A percentile compares a stretch with the other conserved stretches of the same genome.
These are phyloP conservation scores for Crotalus adamanteus DNA, from an alignment of 2,797 vertebrate genomes.

Conservation along the genomic window DNA sequence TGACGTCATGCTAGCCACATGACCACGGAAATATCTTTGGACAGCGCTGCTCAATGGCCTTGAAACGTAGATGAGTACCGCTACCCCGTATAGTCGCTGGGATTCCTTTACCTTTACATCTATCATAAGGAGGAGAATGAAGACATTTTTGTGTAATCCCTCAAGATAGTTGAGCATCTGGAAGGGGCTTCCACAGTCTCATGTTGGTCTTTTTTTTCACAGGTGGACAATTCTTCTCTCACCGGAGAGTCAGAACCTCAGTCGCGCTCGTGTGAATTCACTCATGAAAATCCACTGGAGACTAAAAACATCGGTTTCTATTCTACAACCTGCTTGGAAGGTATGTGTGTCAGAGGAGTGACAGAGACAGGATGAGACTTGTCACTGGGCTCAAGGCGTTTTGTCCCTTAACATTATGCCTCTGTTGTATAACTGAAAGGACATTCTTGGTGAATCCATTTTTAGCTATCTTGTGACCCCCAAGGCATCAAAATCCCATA, in stretches of 20 bases:
- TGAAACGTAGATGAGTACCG: too few relatives aligned
- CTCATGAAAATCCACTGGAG: constrained; percentile 76
- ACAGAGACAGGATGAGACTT: not conserved
- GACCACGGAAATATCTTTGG: too few relatives aligned
- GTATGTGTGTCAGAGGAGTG: constrained; percentile 40
- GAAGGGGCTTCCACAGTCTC: not conserved
- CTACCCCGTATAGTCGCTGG: too few relatives aligned
- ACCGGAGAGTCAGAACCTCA: constrained; percentile 80
- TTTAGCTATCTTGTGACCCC: not conserved
- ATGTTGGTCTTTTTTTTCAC: constrained; percentile 37
- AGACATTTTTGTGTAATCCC: not conserved
- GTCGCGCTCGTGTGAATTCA: constrained; percentile 73
- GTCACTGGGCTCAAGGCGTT: not conserved
- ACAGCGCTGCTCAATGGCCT: too few relatives aligned
- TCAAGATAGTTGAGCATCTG: not conserved
- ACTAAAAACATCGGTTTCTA: constrained; percentile 79
- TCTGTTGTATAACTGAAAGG: not conserved
- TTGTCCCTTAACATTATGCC: not conserved
- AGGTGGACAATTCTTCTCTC: constrained; percentile 81
- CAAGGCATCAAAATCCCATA: not conserved
- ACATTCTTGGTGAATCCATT: not conserved
- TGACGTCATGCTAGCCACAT: too few relatives aligned
- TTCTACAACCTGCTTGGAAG: constrained; percentile 80
- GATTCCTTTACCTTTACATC: not conserved
- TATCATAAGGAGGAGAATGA: fast-evolving